Evolutionary conservation across 1,140 invertebrate genomes (phyloP).

Genomic region (Asbolus verrucosus): DNA sequence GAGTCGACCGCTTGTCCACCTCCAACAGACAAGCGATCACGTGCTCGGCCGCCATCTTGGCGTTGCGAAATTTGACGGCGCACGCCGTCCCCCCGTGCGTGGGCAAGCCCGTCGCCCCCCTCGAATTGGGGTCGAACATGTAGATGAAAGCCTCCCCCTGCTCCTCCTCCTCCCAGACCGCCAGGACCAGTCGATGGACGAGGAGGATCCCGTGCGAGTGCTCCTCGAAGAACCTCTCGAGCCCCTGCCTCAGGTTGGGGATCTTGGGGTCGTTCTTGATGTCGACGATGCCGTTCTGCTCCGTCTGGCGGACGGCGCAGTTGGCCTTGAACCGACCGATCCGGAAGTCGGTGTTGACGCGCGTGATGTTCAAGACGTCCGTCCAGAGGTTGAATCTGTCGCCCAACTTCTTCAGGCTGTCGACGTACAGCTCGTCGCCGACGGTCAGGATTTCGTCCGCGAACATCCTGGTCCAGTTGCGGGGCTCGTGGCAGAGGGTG

Average conservation of each 20-base stretch:
- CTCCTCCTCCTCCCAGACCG: conserved; percentile 63
- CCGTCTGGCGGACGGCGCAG: conserved; percentile 64
- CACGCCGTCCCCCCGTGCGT: conserved; percentile 44
- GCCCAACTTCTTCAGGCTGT: conserved; percentile 59
- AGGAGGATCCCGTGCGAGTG: conserved; percentile 66
- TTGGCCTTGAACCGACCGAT: conserved; percentile 62
- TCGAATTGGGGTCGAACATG: conserved; percentile 67
- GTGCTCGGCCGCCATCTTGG: conserved; percentile 51
- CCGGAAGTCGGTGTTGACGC: conserved; percentile 61
- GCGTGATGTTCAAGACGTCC: conserved; percentile 63
- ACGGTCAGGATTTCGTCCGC: conserved; percentile 65
- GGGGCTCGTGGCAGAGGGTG: conserved; percentile 63
- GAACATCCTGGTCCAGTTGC: conserved; percentile 65
- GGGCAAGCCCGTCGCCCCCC: conserved; percentile 63
- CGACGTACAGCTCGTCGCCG: conserved; percentile 50
- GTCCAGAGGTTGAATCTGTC: conserved; percentile 64
- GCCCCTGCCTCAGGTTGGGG: conserved; percentile 55
- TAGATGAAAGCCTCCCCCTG: conserved; percentile 57
- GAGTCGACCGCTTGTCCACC: not conserved
- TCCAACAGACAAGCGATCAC: conserved; percentile 35
- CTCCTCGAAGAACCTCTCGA: conserved; percentile 65
- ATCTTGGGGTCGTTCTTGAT: conserved; percentile 63
- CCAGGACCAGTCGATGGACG: conserved; percentile 65
- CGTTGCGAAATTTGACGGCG: conserved; percentile 45
- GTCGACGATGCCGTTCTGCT: conserved; percentile 64